Conservation (phyloP, 2,797 vertebrate species). For the Chloroceryle amazona region DNA sequence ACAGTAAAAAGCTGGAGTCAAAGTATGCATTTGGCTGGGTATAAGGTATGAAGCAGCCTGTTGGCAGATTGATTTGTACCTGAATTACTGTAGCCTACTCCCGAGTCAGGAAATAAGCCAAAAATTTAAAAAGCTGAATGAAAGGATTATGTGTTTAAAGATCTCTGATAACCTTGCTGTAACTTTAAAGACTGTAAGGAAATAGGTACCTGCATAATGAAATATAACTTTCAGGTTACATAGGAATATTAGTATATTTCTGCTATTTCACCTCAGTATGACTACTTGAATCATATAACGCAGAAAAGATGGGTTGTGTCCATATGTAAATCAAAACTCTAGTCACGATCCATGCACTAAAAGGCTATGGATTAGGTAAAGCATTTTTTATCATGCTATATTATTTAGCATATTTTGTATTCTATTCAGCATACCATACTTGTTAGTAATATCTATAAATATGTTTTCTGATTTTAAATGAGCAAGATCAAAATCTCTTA, state of each 20-base stretch:
- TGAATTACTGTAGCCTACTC: conserved; percentile 12
- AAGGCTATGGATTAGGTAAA: not conserved
- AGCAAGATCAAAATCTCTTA: not conserved
- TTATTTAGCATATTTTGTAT: not conserved
- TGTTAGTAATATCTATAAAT: not conserved
- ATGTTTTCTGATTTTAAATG: not conserved
- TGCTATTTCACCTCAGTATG: not conserved
- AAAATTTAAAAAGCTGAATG: not conserved
- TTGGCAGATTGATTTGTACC: conserved; percentile 29
- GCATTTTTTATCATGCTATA: not conserved
- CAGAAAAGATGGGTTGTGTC: not conserved
- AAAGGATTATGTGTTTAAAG: not conserved
- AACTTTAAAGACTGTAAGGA: not conserved
- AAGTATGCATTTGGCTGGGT: not conserved
- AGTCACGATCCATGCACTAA: not conserved
- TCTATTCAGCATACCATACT: not conserved
- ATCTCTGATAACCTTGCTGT: not conserved
- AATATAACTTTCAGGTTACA: not conserved
- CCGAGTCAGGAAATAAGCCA: conserved; percentile 3
- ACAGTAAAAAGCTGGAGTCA: not conserved
- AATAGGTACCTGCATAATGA: not conserved
- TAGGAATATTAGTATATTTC: not conserved
- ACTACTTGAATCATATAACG: not conserved
- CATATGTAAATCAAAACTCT: not conserved
- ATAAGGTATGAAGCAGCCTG: not conserved